phyloP scores from a whole-genome alignment of 2,797 vertebrate genomes.

The Lagodon rhomboides region DNA sequence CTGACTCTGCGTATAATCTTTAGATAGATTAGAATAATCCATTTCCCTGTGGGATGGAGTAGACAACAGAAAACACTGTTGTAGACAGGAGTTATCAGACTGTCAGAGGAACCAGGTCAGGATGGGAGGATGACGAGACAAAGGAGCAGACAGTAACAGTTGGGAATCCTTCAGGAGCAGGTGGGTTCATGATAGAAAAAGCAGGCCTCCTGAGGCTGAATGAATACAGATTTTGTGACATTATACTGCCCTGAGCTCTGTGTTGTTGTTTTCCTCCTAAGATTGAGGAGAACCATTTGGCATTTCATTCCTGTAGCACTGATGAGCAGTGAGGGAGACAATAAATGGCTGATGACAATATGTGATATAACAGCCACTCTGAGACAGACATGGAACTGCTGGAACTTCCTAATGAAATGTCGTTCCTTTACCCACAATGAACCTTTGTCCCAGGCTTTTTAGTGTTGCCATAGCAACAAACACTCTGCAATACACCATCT shows the following conservation, averaged over 20 bases:
- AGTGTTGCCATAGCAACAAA: slow-evolving; percentile 55
- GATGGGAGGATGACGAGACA: background rate
- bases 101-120: slow-evolving; percentile 1
- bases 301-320: background rate
- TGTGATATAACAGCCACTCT: slow-evolving; percentile 27
- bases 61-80: background rate
- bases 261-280: background rate
- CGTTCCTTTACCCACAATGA: slow-evolving; percentile 51
- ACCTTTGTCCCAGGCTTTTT: slow-evolving; percentile 43
- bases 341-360: slow-evolving; percentile 20
- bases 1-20: background rate
- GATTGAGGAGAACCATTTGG: background rate
- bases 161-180: background rate
- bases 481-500: background rate
- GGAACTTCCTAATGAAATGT: slow-evolving; percentile 54
- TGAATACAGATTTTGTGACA: background rate
- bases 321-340: slow-evolving; percentile 26
- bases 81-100: background rate
- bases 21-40: background rate
- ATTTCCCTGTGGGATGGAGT: background rate
- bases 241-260: background rate
- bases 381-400: slow-evolving; percentile 26
- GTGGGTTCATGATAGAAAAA: background rate
- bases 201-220: background rate
- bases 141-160: slow-evolving; percentile 12